Base-by-base conservation (phyloP, 2,113 vertebrate species). In the Takifugu bimaculatus region DNA sequence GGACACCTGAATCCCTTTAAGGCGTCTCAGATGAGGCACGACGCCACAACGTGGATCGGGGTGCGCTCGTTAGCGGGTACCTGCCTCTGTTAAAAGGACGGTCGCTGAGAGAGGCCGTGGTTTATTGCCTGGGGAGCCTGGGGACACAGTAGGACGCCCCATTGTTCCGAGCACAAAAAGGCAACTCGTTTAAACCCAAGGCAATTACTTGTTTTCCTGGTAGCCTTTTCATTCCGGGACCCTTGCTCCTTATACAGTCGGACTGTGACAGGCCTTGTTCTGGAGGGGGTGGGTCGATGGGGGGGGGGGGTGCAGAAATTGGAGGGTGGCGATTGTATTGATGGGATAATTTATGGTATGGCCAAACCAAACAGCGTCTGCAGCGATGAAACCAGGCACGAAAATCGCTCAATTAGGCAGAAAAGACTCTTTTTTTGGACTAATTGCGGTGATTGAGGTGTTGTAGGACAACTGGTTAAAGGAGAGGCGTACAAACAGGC, bases 81-180 rank as follows among this genome's bases (percentile, higher is more conserved):
- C 83, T 83, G 82, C 86, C 63, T 50, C 56, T 74, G 60, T 63
- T 80, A 87, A 79, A 80, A 70, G 77, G 58, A 70, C 53, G 68
- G 76, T 59, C 62, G 6, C 54, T 72, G 59, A 81, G 45, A 83
- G 79, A 75, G 80, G 67, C 80, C 85, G 79, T 66, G 87, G 73
- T 70, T 77, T 84, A 85, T 90, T 86, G 83, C 88, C 66, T 29
- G 69, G 81, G 80, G 74, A 81, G 70, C 43, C 75, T 66, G 74
- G 69, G 81, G 85, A 87, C 88, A 86, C 83, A 88, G 85, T 71
- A 70, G 79, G 87, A 82, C 63, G 48, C 75, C 43, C 67, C 75
- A 85, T 90, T 91, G 90, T 92, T 72, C 83, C 27, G 56, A 32
- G 57, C 71, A 88, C 79, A 90, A 39, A 39, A 91, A 90, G 86